Evolutionary conservation across 35 echinoderm and acorn worm genomes (phyloP), one percentile per base, ranked within the genome.

Genomic region (Ptychodera flava): DNA sequence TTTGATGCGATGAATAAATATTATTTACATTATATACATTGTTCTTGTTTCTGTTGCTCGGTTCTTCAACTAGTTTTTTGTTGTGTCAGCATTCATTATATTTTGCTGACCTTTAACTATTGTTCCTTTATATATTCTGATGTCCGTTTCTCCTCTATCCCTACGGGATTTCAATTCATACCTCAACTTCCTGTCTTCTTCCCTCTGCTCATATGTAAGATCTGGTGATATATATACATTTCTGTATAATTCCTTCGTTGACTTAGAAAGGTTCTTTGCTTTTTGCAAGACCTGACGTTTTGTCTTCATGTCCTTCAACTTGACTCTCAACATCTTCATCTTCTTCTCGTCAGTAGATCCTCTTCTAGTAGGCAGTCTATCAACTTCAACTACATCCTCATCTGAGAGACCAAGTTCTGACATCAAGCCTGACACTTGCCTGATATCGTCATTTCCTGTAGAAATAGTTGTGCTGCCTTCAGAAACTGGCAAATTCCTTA

Each of bases 141-240:
- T 32, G 64, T 90, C 86, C 34, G 82, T 90, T 79, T 90, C 83
- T 34, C 89, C 89, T 78, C 38, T 90, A 31, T 86, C 79, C 36
- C 85, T 90, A 30, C 88, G 30, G 29, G 1, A 30, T 79, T 86
- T 90, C 83, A 90, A 38, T 86, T 90, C 89, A 87, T 90, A 31
- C 77, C 89, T 0, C 2, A 90, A 28, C 86, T 90, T 38, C 29
- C 29, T 86, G 12, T 53, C 83, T 79, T 32, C 22, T 86, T 78
- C 15, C 35, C 89, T 90, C 36, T 90, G 88, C 28, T 90, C 1
- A 85, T 90, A 90, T 16, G 84, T 90, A n/a, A 90, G 37, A 79
- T 90, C 89, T 0, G 89, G 83, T 0, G 76, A 0, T 27, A 86
- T 86, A 32, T 85, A 28, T 85, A 52, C 34, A 85, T 86, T 0